Evolutionary conservation across 1,140 invertebrate genomes (phyloP).

Genomic region (Drosophila gunungcola): DNA sequence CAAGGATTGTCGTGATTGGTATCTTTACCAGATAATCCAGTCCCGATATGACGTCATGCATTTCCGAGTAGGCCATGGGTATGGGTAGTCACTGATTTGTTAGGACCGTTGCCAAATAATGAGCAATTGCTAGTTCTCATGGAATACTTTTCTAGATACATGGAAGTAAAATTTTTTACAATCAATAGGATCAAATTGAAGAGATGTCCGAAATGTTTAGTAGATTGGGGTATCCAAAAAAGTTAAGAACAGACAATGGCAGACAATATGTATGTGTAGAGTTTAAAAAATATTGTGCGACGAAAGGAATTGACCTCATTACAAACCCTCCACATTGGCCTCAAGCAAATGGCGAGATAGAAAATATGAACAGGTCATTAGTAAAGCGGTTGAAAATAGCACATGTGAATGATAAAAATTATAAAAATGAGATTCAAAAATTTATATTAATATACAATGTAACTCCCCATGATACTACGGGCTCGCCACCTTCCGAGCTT

Average conservation of each 20-base stretch:
- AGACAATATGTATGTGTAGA: neutral
- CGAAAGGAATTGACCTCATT: conserved; percentile 62
- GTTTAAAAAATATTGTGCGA: conserved; percentile 9
- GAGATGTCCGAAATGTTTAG: conserved; percentile 11
- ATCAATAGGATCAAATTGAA: conserved; percentile 7
- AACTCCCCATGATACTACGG: conserved; percentile 43
- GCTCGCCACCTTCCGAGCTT: conserved; percentile 42
- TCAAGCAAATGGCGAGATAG: conserved; percentile 8
- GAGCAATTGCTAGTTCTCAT: conserved; percentile 65
- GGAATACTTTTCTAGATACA: conserved; percentile 53
- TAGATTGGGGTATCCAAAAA: neutral
- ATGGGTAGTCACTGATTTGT: conserved; percentile 73
- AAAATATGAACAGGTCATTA: conserved; percentile 43
- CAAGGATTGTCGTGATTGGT: conserved; percentile 5
- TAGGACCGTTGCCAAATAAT: conserved; percentile 66
- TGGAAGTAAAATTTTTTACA: conserved; percentile 20
- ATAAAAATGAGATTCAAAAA: conserved; percentile 40
- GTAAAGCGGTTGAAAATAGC: conserved; percentile 38
- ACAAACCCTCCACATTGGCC: conserved; percentile 22
- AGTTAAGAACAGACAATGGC: neutral
- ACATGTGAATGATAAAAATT: conserved; percentile 5
- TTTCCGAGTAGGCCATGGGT: conserved; percentile 69
- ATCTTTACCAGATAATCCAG: conserved; percentile 10
- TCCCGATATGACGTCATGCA: conserved; percentile 6
- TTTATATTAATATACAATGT: conserved; percentile 48